phyloP scores from a whole-genome alignment of 2,797 vertebrate genomes.

The Menidia menidia region DNA sequence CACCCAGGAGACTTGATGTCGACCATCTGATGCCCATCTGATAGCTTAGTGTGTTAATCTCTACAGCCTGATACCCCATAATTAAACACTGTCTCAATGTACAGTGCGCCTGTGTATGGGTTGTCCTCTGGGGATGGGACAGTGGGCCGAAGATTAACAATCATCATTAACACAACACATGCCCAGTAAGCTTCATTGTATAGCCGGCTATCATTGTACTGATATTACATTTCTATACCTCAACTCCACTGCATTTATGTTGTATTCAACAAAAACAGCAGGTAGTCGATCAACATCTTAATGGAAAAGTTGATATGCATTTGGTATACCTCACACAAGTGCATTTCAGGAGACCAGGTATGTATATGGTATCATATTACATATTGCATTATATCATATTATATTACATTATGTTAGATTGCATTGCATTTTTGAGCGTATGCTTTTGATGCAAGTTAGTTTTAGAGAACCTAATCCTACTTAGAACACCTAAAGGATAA shows the following conservation, averaged over 20 bases:
- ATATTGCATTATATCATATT: too few species aligned
- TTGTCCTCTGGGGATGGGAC: constrained; percentile 17
- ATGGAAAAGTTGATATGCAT: too few species aligned
- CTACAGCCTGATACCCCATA: constrained; percentile 52
- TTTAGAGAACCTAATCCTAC: constrained; percentile 15
- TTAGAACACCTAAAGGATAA: constrained; percentile 13
- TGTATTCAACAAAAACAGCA: not conserved
- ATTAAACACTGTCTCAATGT: constrained; percentile 47
- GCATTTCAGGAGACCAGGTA: too few species aligned
- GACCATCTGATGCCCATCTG: constrained; percentile 53
- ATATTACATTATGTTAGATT: too few species aligned
- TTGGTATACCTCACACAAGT: too few species aligned
- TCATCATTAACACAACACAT: constrained; percentile 70
- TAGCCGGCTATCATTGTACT: constrained; percentile 56
- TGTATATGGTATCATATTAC: too few species aligned
- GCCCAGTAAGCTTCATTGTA: constrained; percentile 66
- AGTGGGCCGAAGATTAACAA: constrained; percentile 62
- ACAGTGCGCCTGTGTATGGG: constrained; percentile 8
- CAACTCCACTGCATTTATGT: not conserved
- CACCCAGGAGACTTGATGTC: constrained; percentile 19
- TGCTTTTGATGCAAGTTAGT: not conserved
- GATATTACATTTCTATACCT: constrained; percentile 32
- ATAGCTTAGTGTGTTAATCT: constrained; percentile 60
- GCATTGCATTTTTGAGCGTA: not conserved
- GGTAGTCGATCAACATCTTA: too few species aligned